Conservation (phyloP, 1,140 invertebrate genomes). For the Caerostris extrusa region DNA sequence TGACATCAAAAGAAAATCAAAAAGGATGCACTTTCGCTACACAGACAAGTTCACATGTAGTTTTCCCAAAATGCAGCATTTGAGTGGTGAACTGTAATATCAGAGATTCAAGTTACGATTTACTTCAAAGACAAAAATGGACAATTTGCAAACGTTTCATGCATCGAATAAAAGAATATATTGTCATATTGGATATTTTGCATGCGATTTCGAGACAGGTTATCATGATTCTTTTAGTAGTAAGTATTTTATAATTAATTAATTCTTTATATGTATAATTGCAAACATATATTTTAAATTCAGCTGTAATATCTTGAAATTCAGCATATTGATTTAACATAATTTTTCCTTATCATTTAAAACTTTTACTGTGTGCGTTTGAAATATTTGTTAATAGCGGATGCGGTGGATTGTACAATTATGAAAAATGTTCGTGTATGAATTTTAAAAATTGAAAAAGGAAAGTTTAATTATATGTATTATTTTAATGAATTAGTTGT, state of each 20-base stretch:
- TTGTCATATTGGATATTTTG: neutral
- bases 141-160: neutral
- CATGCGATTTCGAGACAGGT: neutral
- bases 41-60: neutral
- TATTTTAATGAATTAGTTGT: no score
- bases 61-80: neutral
- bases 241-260: conserved; percentile 24
- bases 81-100: neutral
- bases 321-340: no score
- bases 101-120: neutral
- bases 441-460: no score
- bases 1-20: neutral
- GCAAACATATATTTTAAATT: no score
- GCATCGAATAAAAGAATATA: neutral
- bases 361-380: no score
- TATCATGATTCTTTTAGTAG: neutral
- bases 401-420: no score
- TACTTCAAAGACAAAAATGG: neutral
- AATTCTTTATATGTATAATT: neutral
- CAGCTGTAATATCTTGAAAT: no score
- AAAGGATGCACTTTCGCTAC: neutral
- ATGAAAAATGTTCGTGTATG: no score
- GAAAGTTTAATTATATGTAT: no score
- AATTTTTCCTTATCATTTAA: no score
- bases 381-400: no score